Base-by-base conservation (phyloP, 2,888 invertebrate genomes). In the Mycogona germanica region DNA sequence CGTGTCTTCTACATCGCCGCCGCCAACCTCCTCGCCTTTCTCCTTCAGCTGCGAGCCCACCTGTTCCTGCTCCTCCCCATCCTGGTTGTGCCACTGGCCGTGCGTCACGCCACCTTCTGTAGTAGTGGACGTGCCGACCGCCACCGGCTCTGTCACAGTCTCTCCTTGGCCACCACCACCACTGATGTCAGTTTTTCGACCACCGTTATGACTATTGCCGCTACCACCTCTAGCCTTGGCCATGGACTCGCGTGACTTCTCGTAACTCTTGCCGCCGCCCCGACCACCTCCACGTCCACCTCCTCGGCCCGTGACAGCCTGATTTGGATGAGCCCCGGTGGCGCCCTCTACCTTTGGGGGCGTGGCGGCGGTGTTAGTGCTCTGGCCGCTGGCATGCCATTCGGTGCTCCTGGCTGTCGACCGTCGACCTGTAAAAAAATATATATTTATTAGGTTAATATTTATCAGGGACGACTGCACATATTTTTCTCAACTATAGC, bases 261-360 rank as follows among this genome's bases (percentile, higher is more conserved):
- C 52, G 19, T 52, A 52, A 45, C 52, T 52, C 35, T 52, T 52
- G 12, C 52, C 52, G 5, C 47, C 47, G 23, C 47, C 30, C 23
- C n/a, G 9, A 32, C 35, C 35, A 32, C 7, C 19, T 2, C 17
- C 47, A 29, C 52, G 21, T 29, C 32, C 35, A 32, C 25, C 45
- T n/a, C 35, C 52, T 25, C 30, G 19, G 5, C 25, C 23, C 44
- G 21, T 44, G 12, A 26, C 6, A 7, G 44, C 44, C n/a, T 9
- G 17, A 44, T 21, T 23, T 17, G 44, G n/a, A 44, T 21, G n/a
- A 17, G 26, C 3, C n/a, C 17, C 28, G 23, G n/a, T 47, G 28
- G 14, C n/a, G 17, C n/a, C 32, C 47, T 30, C n/a, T n/a, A n/a
- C n/a, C n/a, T n/a, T n/a, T n/a, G n/a, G 4, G 4, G 19, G 40